Evolutionary conservation across 2,888 invertebrate species (phyloP).

Genomic region (Drosophila nigricruria): DNA sequence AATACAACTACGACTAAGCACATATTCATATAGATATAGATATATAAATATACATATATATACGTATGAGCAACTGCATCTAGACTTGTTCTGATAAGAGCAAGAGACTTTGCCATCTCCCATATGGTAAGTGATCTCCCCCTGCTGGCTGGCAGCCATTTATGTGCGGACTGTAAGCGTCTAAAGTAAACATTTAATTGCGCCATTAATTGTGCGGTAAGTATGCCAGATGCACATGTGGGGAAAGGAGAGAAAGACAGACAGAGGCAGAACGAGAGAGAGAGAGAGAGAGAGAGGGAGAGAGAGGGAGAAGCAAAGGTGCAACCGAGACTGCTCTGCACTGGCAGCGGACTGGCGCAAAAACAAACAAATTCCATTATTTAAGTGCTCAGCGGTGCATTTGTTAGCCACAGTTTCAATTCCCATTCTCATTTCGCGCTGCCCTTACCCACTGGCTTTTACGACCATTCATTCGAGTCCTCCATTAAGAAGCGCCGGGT

Average conservation of each 20-base stretch:
- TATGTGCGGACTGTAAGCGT: slow-evolving; percentile 66
- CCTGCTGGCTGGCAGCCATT: slow-evolving; percentile 49
- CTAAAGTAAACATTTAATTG: slow-evolving; percentile 80
- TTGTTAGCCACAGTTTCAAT: slow-evolving; percentile 38
- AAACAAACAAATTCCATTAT: slow-evolving; percentile 72
- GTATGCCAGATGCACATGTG: slow-evolving; percentile 75
- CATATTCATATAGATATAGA: not conserved
- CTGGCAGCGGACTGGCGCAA: slow-evolving; percentile 38
- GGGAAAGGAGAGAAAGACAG: not conserved
- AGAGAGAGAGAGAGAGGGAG: not conserved
- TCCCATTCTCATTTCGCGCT: slow-evolving; percentile 13
- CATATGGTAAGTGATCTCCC: slow-evolving; percentile 36
- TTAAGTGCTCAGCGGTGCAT: slow-evolving; percentile 75
- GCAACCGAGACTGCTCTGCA: slow-evolving; percentile 20
- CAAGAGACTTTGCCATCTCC: not conserved
- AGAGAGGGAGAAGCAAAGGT: slow-evolving; percentile 6
- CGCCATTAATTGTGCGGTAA: slow-evolving; percentile 75
- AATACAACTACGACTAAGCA: not conserved
- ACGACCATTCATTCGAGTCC: slow-evolving; percentile 54
- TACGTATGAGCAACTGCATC: slow-evolving; percentile 8
- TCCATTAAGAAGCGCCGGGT: slow-evolving; percentile 61
- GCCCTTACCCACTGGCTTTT: slow-evolving; percentile 55
- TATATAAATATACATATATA: not conserved
- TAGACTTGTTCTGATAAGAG: slow-evolving; percentile 14
- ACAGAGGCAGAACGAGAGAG: not conserved